Evolutionary conservation across 2,888 invertebrate genomes (phyloP).

Genomic region (Ochlodes sylvanus): DNA sequence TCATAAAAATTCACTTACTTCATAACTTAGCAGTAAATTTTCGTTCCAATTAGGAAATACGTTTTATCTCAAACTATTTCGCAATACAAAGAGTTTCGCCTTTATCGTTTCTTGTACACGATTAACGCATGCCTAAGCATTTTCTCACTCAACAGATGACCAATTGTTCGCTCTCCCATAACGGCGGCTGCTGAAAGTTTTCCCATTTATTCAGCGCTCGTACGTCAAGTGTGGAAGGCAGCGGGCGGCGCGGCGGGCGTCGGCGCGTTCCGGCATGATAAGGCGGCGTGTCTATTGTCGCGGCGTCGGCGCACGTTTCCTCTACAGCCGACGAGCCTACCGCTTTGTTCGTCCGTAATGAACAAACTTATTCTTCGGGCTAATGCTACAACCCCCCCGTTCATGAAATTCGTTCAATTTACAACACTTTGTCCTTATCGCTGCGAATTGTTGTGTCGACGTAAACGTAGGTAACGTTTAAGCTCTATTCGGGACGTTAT

Average conservation of each 20-base stretch:
- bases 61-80: slow-evolving; percentile 17
- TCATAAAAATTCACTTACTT: background rate
- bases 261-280: slow-evolving; percentile 83
- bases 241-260: slow-evolving; percentile 49
- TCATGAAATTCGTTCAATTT: slow-evolving; percentile 73
- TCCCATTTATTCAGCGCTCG: slow-evolving; percentile 83
- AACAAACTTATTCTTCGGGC: slow-evolving; percentile 82
- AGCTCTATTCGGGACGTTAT: slow-evolving; percentile 57
- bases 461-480: slow-evolving; percentile 23
- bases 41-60: slow-evolving; percentile 15
- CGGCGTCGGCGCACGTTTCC: slow-evolving; percentile 85
- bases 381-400: slow-evolving; percentile 71
- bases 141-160: slow-evolving; percentile 75
- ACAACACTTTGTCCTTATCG: slow-evolving; percentile 69
- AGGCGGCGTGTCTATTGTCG: slow-evolving; percentile 78
- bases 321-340: slow-evolving; percentile 80
- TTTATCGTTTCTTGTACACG: slow-evolving; percentile 56
- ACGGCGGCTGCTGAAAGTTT: slow-evolving; percentile 78
- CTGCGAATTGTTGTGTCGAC: slow-evolving; percentile 41
- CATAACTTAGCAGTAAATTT: background rate
- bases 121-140: slow-evolving; percentile 73
- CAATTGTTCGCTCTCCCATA: slow-evolving; percentile 82
- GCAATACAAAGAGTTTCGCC: slow-evolving; percentile 22
- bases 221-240: slow-evolving; percentile 66
- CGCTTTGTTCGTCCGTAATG: slow-evolving; percentile 81